These are phyloP conservation scores for Calliopum simillimum DNA, from an alignment of 2,888 invertebrate species.

Conservation along the genomic window DNA sequence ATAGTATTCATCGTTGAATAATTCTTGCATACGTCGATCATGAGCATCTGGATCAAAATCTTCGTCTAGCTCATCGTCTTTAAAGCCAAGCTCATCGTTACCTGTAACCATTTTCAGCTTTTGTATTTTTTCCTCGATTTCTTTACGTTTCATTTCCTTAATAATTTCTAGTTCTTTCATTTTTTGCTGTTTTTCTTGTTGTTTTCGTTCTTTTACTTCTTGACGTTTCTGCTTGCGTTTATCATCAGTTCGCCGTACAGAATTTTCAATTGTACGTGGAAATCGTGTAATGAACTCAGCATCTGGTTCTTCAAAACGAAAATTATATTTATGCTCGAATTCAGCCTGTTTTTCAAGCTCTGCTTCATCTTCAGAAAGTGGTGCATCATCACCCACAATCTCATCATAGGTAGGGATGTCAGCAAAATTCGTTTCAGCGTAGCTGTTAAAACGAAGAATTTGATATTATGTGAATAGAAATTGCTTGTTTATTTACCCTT, in stretches of 20 bases:
- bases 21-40: slow-evolving; percentile 85
- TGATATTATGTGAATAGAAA: not conserved
- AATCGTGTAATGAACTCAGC: slow-evolving; percentile 91
- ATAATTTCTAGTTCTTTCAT: slow-evolving; percentile 89
- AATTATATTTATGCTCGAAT: slow-evolving; percentile 96
- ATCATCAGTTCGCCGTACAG: slow-evolving; percentile 84
- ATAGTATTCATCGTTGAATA: slow-evolving; percentile 92
- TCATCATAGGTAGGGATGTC: slow-evolving; percentile 76
- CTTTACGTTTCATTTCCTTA: slow-evolving; percentile 87
- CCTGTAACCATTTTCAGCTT: slow-evolving; percentile 91
- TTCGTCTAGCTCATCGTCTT: slow-evolving; percentile 85
- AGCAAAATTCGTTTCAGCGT: slow-evolving; percentile 68
- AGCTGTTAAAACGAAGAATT: slow-evolving; percentile 58
- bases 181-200: slow-evolving; percentile 81
- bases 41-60: slow-evolving; percentile 93
- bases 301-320: slow-evolving; percentile 96
- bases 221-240: slow-evolving; percentile 82
- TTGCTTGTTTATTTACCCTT: slow-evolving; percentile 69
- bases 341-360: slow-evolving; percentile 84
- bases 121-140: slow-evolving; percentile 89
- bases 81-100: slow-evolving; percentile 71
- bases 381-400: slow-evolving; percentile 72
- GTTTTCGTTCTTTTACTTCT: slow-evolving; percentile 79
- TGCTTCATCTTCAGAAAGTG: slow-evolving; percentile 82
- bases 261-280: slow-evolving; percentile 88